Evolutionary conservation across 37 sponge, comb jelly and placozoan species (phyloP), one percentile per base, ranked within the genome.

Genomic region (Diacarnus erythraeanus): DNA sequence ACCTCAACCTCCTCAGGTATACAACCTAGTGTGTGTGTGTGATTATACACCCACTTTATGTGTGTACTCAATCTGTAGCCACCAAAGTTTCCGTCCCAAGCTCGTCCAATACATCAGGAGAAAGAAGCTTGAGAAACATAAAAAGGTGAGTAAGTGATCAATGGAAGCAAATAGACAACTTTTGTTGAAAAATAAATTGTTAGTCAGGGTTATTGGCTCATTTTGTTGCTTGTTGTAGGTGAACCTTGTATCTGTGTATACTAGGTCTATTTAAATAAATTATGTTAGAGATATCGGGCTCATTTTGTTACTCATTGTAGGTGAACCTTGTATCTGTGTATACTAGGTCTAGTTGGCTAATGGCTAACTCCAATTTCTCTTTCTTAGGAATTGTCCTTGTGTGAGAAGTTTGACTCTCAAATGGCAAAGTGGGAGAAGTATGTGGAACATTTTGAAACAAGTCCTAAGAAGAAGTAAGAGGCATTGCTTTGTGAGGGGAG

Each of bases 381-480:
- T n/a, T n/a, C n/a, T n/a, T n/a, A 80, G 87, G 88, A 92, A 59
- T 25, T 88, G 42, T 34, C 57, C 27, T 60, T 92, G 64, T 88
- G 89, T 59, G 64, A 80, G 60, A 43, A 72, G 39, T 92, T 88
- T 60, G 93, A 92, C 56, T 38, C 33, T 1, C 80, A 65, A 23
- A 51, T 64, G 77, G 79, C 31, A 0, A 81, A 88, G 54, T 92
- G 93, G 93, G 88, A 88, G 69, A 88, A 54, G 64, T 85, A 59
- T 54, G 57, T 92, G 63, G 82, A 92, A 34, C 63, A 59, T 20
- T 42, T 57, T 37, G 89, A 88, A 70, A 31, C 38, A 8, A 79
- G 61, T 21, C 25, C 61, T 15, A 86, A 86, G 77, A 84, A 77
- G 54, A 88, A 73, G 90, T 89, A 42, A 84, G 83, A 35, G 71